Conservation (phyloP, 2,888 invertebrate genomes). For the Carcina quercana region DNA sequence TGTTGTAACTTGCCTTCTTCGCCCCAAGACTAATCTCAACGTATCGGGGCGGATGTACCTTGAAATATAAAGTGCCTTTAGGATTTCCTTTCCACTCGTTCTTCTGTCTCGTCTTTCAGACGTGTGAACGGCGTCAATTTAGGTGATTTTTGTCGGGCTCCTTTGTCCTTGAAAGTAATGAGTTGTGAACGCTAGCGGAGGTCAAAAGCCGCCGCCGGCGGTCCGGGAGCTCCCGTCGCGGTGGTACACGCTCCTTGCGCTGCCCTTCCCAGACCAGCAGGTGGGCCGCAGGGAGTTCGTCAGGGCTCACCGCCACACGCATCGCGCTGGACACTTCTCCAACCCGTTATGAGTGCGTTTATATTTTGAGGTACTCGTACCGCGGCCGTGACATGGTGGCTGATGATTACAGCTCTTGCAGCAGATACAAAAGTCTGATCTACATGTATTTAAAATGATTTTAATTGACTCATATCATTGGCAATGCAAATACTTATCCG, state of each 20-base stretch:
- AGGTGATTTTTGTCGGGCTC: no score
- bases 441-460: no score
- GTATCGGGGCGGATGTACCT: constrained; percentile 34
- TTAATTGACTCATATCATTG: background rate
- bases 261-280: constrained; percentile 95
- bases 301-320: constrained; percentile 79
- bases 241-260: constrained; percentile 92
- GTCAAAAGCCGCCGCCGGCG: constrained; percentile 46
- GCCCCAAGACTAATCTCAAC: no score
- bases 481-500: background rate
- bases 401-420: constrained; percentile 19
- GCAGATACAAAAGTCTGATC: background rate
- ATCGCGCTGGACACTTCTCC: constrained; percentile 92
- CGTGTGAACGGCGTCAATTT: no score
- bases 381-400: constrained; percentile 55
- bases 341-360: constrained; percentile 80
- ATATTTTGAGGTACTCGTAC: constrained; percentile 55
- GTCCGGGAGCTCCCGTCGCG: constrained; percentile 82
- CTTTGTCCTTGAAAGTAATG: no score
- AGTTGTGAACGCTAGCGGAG: constrained; percentile 46
- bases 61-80: constrained; percentile 36
- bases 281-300: constrained; percentile 89
- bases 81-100: background rate
- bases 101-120: no score
- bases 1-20: no score